Percentiles rank a stretch among this genome's conserved stretches.
phyloP scores from a whole-genome alignment of 2,888 invertebrate species.

The Drosophila kanekoi region DNA sequence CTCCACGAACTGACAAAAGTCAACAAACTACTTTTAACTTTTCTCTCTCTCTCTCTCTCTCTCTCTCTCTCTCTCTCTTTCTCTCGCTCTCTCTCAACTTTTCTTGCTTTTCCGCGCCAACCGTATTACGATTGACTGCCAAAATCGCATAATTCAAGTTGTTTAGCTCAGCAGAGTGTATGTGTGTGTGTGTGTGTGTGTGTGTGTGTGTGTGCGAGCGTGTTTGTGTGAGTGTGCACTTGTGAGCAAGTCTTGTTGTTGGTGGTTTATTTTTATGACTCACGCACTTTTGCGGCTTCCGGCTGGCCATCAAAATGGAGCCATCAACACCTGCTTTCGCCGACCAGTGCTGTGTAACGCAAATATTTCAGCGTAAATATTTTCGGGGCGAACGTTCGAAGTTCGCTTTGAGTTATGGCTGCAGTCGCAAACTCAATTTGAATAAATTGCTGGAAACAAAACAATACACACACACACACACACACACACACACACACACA shows the following conservation, averaged over 20 bases:
- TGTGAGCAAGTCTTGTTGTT: slow-evolving; percentile 11
- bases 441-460: slow-evolving; percentile 74
- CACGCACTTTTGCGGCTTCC: slow-evolving; percentile 80
- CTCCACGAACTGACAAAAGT: background rate
- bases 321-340: slow-evolving; percentile 75
- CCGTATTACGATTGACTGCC: slow-evolving; percentile 66
- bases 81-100: background rate
- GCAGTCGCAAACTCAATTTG: slow-evolving; percentile 79
- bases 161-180: slow-evolving; percentile 36
- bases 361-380: slow-evolving; percentile 31
- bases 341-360: slow-evolving; percentile 48
- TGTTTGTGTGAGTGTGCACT: slow-evolving; percentile 4
- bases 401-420: slow-evolving; percentile 76
- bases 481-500: slow-evolving; percentile 26
- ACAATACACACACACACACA: slow-evolving; percentile 48
- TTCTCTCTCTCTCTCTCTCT: background rate
- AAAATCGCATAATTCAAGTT: slow-evolving; percentile 76
- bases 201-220: slow-evolving; percentile 13
- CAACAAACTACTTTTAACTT: slow-evolving; percentile 33
- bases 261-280: slow-evolving; percentile 76
- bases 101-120: slow-evolving; percentile 25
- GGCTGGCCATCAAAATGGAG: slow-evolving; percentile 78
- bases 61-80: background rate
- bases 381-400: slow-evolving; percentile 45
- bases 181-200: slow-evolving; percentile 7